phyloP scores from a whole-genome alignment of 2,888 invertebrate species.

The Diarsia brunnea region DNA sequence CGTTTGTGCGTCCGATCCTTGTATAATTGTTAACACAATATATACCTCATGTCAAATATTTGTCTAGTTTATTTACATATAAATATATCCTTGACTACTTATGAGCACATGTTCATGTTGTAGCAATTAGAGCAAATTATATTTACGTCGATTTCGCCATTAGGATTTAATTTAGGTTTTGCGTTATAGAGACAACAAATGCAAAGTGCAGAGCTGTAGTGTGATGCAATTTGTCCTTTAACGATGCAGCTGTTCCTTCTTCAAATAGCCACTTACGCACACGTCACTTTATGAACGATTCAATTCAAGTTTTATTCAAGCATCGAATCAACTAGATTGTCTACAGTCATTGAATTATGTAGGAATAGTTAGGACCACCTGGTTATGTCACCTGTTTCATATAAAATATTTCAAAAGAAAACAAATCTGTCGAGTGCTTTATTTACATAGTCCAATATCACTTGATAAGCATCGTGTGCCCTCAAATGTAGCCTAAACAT shows the following conservation, averaged over 20 bases:
- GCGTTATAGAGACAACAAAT: slow-evolving; percentile 9
- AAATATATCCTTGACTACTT: slow-evolving; percentile 23
- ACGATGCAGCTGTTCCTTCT: slow-evolving; percentile 36
- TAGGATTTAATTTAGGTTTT: neutral
- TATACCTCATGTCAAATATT: slow-evolving; percentile 13
- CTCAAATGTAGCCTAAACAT: slow-evolving; percentile 21
- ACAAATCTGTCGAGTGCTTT: slow-evolving; percentile 6
- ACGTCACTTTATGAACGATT: slow-evolving; percentile 11
- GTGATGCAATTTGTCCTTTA: slow-evolving; percentile 22
- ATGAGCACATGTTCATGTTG: slow-evolving; percentile 11
- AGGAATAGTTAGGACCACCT: neutral
- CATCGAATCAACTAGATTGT: neutral
- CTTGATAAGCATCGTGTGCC: slow-evolving; percentile 25
- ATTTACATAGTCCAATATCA: slow-evolving; percentile 26
- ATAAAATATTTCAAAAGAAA: neutral
- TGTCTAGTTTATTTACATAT: slow-evolving; percentile 23
- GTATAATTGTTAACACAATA: slow-evolving; percentile 1
- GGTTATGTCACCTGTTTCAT: neutral
- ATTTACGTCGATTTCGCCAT: slow-evolving; percentile 14
- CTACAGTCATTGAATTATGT: neutral
- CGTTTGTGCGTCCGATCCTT: neutral
- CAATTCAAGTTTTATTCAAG: slow-evolving; percentile 22
- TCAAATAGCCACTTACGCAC: slow-evolving; percentile 40
- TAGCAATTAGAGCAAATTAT: slow-evolving; percentile 34
- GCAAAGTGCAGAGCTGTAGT: slow-evolving; percentile 17